Evolutionary conservation across 2,113 vertebrate genomes (phyloP).

Genomic region (Microcebus murinus): DNA sequence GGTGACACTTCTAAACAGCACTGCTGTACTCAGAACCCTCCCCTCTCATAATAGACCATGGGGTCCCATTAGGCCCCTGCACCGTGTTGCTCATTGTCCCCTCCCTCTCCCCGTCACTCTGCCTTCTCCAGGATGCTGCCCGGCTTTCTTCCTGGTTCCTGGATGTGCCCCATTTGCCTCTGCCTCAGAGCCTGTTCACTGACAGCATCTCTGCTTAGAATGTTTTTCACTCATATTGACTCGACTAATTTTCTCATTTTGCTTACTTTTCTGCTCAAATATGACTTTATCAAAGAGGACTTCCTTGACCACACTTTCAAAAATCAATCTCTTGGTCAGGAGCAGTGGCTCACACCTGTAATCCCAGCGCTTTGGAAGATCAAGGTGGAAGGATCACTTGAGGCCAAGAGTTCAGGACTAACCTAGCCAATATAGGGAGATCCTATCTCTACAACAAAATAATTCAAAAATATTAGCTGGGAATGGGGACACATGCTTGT

Average conservation of each 20-base stretch:
- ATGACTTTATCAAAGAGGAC: not conserved
- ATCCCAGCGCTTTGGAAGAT: too few species aligned
- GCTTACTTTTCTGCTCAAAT: not conserved
- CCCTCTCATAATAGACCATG: accelerated
- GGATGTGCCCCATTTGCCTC: accelerated
- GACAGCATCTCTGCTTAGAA: not conserved
- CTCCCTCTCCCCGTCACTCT: not conserved
- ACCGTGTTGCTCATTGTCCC: not conserved
- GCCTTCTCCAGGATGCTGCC: not conserved
- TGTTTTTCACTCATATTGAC: not conserved
- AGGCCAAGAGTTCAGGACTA: too few species aligned
- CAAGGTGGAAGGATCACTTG: too few species aligned
- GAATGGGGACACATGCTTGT: too few species aligned
- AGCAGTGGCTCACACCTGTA: too few species aligned
- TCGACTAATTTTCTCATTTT: not conserved
- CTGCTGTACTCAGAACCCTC: not conserved
- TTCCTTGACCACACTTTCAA: not conserved
- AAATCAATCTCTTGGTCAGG: not conserved
- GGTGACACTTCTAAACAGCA: not conserved
- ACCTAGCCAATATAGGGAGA: too few species aligned
- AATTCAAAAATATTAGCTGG: too few species aligned
- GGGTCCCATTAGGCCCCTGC: not conserved
- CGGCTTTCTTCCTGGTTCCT: not conserved
- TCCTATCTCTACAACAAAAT: too few species aligned
- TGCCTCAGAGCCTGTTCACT: not conserved